These are phyloP conservation scores for Lanistes nyassanus DNA, from an alignment of 1,140 invertebrate genomes.

Conservation along the genomic window DNA sequence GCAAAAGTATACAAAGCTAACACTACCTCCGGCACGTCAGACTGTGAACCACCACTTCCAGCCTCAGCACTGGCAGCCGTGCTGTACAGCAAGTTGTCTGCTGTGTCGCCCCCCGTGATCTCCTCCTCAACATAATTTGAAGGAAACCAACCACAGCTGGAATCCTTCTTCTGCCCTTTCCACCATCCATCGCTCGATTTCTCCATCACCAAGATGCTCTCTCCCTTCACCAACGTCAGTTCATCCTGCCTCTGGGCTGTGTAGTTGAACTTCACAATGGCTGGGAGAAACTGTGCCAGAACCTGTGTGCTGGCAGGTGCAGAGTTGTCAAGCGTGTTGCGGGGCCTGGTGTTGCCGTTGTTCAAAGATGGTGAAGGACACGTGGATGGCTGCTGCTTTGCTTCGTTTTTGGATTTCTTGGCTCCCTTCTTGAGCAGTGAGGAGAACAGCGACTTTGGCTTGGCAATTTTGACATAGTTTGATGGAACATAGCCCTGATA, in stretches of 20 bases:
- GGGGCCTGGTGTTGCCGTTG: constrained; percentile 24
- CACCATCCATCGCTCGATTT: constrained; percentile 99
- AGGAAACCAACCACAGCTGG: constrained; percentile 91
- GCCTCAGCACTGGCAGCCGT: constrained; percentile 89
- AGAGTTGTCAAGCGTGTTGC: constrained; percentile 23
- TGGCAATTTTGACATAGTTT: constrained; percentile 90
- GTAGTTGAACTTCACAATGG: constrained; percentile 97
- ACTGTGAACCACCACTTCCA: constrained; percentile 27
- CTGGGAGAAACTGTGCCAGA: constrained; percentile 67
- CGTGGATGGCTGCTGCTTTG: constrained; percentile 30
- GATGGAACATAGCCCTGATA: constrained; percentile 96
- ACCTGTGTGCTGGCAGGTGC: constrained; percentile 21
- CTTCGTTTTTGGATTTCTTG: constrained; percentile 44
- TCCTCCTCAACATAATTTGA: constrained; percentile 98
- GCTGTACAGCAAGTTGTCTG: constrained; percentile 71
- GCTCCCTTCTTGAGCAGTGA: constrained; percentile 49
- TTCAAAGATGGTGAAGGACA: constrained; percentile 24
- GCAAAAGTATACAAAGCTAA: constrained; percentile 67
- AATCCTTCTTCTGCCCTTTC: constrained; percentile 76
- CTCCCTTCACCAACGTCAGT: constrained; percentile 86
- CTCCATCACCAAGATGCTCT: constrained; percentile 90
- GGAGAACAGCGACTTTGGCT: constrained; percentile 55
- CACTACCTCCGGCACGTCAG: constrained; percentile 79
- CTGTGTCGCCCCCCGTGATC: constrained; percentile 46
- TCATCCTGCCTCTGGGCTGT: constrained; percentile 97